Evolutionary conservation across 2,888 invertebrate species (phyloP), one percentile per base, ranked within the genome.

Genomic region (Tachina grossa): DNA sequence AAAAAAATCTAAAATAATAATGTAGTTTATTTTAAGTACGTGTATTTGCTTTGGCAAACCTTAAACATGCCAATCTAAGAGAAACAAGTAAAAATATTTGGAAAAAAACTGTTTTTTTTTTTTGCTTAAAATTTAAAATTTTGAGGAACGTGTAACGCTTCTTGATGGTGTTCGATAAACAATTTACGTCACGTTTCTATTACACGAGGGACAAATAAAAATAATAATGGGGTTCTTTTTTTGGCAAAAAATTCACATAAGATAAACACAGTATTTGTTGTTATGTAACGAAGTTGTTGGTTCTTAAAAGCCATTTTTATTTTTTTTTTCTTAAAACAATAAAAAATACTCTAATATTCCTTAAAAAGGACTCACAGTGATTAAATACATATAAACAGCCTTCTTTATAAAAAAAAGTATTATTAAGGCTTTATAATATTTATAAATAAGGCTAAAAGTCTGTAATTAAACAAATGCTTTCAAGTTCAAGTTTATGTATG

Each of bases 181-280:
- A 66, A 43, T 68, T 76, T 77, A 43, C 61, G 77, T 59, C 77
- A 78, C 41, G 43, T 65, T 80, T 71, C 71, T 72, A n/a, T 55
- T 66, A 22, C 19, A 43, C 47, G 19, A 22, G 22, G n/a, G 45
- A 1, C 43, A 61, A 41, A 71, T 5, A 19, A 49, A 19, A 16
- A 53, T 13, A 41, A 39, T 8, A 31, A 22, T 19, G 19, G 1
- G 14, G 22, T 14, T 9, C 1, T 61, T 51, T 53, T 53, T 75
- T 75, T 77, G 77, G 77, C 66, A 77, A 68, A 19, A 31, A n/a
- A 5, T 1, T 43, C 14, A 47, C 10, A 14, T 41, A 41, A 31
- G 9, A 65, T 65, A 65, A n/a, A 13, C 3, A 13, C 9, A 9
- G 11, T 41, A 9, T 19, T 69, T 19, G 41, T 9, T 14, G 43